Conservation (phyloP, 2,888 invertebrate species). For the Callimorpha dominula region DNA sequence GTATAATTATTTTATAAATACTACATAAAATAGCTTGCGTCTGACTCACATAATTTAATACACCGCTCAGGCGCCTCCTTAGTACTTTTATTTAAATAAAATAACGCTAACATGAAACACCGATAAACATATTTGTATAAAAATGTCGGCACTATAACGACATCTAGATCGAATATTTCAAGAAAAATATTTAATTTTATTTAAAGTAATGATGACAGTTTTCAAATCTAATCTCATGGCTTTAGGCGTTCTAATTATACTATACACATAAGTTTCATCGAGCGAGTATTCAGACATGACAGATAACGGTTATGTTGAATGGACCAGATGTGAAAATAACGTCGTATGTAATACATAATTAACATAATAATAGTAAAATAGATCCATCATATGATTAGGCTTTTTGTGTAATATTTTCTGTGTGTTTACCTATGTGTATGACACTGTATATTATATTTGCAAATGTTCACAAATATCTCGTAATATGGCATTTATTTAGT, state of each 20-base stretch:
- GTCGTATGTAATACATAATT: constrained; percentile 49
- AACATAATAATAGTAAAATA: constrained; percentile 43
- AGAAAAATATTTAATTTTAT: constrained; percentile 1
- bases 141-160: constrained; percentile 34
- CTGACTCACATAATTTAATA: constrained; percentile 60
- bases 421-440: constrained; percentile 54
- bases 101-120: constrained; percentile 30
- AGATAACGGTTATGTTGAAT: constrained; percentile 48
- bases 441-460: constrained; percentile 56
- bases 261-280: constrained; percentile 44
- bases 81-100: constrained; percentile 47
- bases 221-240: constrained; percentile 34
- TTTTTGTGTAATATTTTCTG: constrained; percentile 60
- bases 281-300: constrained; percentile 35
- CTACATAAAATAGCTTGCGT: constrained; percentile 72
- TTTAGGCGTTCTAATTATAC: constrained; percentile 32
- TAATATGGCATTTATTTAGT: constrained; percentile 69
- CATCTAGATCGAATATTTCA: constrained; percentile 28
- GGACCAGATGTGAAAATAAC: constrained; percentile 51
- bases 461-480: constrained; percentile 52
- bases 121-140: constrained; percentile 20
- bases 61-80: constrained; percentile 59
- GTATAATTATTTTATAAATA: constrained; percentile 74
- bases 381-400: constrained; percentile 58
- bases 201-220: constrained; percentile 27